These are phyloP conservation scores for Papilio glaucus DNA, from an alignment of 1,140 invertebrate genomes.

Conservation along the genomic window DNA sequence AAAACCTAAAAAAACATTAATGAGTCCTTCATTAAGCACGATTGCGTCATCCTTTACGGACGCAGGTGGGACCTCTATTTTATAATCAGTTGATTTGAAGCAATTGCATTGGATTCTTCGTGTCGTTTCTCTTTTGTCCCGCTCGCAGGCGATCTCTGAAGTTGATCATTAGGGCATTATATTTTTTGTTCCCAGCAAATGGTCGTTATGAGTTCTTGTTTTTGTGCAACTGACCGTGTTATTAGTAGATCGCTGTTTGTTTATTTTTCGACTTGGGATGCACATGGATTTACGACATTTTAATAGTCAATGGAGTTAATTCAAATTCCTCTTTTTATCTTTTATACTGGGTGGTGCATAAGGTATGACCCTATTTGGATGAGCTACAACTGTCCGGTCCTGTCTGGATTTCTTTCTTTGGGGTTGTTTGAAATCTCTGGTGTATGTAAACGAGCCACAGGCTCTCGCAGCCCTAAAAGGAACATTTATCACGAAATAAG, in stretches of 20 bases:
- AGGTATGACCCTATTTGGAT: no score
- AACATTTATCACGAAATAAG: no score
- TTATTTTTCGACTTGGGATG: not conserved
- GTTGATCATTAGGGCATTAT: constrained; percentile 4
- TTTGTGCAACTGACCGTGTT: constrained; percentile 7
- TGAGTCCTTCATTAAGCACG: not conserved
- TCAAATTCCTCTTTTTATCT: not conserved
- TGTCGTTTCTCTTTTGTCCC: not conserved
- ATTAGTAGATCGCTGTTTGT: constrained; percentile 24
- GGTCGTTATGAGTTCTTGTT: constrained; percentile 12
- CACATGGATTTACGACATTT: not conserved
- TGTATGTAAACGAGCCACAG: no score
- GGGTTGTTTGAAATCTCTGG: no score
- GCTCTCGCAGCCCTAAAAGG: no score
- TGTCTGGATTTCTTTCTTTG: no score
- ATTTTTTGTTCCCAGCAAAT: constrained; percentile 4
- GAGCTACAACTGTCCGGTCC: no score
- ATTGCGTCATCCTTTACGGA: constrained; percentile 1
- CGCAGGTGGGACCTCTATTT: not conserved
- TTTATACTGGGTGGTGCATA: no score
- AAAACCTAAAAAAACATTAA: not conserved
- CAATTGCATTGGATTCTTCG: not conserved
- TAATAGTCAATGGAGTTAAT: not conserved
- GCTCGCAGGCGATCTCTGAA: constrained; percentile 2
- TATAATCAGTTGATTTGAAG: not conserved